Base-by-base conservation (phyloP, 2,888 invertebrate species). In the Scaptomyza cyrtandrae region DNA sequence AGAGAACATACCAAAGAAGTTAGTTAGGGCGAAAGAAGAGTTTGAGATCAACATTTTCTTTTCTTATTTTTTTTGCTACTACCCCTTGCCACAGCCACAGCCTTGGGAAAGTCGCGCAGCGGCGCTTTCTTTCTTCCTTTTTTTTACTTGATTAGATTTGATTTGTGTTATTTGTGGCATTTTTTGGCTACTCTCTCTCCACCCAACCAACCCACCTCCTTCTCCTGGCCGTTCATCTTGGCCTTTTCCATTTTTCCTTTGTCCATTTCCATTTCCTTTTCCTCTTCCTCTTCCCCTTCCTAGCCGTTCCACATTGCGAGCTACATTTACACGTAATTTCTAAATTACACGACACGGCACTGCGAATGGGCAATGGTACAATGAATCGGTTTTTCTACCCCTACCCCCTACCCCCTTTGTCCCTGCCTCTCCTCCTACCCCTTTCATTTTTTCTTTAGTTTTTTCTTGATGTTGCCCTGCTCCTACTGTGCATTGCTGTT, bases 131-230 rank as follows among this genome's bases (percentile, higher is more conserved):
- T 59, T 65, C 10, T 56, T 59, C 64, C 10, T 33, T 33, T 33
- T 33, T 68, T 86, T 70, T 83, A 73, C 83, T 83, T 83, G 83
- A 83, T 83, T 83, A 76, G 80, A 83, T 88, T 83, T 83, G 88
- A 83, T 83, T 83, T 83, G 83, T 83, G 83, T 78, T 83, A 83
- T 83, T 88, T 83, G 88, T 80, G 88, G 86, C 83, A 86, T 88
- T 86, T 76, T 88, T 86, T 76, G 65, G 63, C 74, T 67, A 59
- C 58, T 62, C 43, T 16, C 43, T 16, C 39, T 19, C 45, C 41
- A 10, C 16, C 29, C 9, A 11, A 7, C 5, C 39, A 35, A 24
- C 13, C 16, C 16, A 2, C 29, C 33, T n/a, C 44, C 39, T n/a
- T 6, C 35, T 10, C 33, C 13, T 3, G 16, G 2, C 11, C 31